A percentile compares a stretch with the other conserved stretches of the same genome.
These are phyloP conservation scores for Cynocephalus volans DNA, from an alignment of 2,113 vertebrate species.

Conservation along the genomic window DNA sequence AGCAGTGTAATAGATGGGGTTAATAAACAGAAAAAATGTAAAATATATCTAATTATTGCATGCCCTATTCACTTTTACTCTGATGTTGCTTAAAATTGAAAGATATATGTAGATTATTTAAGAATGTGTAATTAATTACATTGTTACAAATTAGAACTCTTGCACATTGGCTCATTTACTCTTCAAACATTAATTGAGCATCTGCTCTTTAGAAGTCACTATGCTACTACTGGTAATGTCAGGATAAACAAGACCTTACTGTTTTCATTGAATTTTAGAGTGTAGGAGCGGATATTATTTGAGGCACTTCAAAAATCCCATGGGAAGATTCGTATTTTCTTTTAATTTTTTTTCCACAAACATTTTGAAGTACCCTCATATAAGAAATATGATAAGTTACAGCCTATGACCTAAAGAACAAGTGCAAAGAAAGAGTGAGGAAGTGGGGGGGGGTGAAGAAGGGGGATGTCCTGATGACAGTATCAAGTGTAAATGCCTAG, in stretches of 20 bases:
- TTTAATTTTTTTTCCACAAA: no score
- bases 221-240: neutral
- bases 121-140: conserved; percentile 36
- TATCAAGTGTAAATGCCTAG: neutral
- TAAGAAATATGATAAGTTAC: neutral
- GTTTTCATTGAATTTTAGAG: conserved; percentile 4
- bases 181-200: conserved; percentile 3
- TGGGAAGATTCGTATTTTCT: no score
- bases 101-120: neutral
- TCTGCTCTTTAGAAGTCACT: neutral
- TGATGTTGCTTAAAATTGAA: neutral
- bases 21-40: conserved; percentile 35
- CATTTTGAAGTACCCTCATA: no score
- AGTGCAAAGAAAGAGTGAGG: neutral
- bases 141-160: neutral
- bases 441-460: neutral
- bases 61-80: neutral
- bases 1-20: neutral
- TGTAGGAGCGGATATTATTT: neutral
- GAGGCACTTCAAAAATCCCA: no score
- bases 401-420: neutral
- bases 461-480: neutral
- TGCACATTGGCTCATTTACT: neutral
- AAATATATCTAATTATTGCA: neutral
- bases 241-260: neutral